phyloP scores from a whole-genome alignment of 2,113 vertebrate genomes.

The Emberiza fucata region DNA sequence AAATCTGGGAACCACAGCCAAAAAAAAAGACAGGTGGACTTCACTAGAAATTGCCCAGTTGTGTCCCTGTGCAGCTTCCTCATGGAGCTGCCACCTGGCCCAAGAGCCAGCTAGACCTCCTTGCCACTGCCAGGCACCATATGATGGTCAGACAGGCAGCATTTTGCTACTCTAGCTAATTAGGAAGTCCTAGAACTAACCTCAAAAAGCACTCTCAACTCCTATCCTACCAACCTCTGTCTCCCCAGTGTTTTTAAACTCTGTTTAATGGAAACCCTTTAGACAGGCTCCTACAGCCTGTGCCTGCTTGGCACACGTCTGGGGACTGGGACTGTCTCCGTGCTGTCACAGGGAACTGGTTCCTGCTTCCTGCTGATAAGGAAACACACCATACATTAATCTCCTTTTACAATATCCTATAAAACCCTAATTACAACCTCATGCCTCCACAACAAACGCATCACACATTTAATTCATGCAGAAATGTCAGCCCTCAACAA shows the following conservation, averaged over 20 bases:
- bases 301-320: fast-evolving
- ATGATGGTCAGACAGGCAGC: neutral
- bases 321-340: fast-evolving
- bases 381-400: neutral
- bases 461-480: neutral
- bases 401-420: neutral
- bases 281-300: neutral
- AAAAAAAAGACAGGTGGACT: neutral
- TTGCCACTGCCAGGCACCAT: neutral
- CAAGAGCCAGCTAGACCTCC: neutral
- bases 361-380: constrained; percentile 31
- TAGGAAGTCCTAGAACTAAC: neutral
- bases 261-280: neutral
- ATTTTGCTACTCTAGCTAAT: neutral
- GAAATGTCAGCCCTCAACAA: neutral
- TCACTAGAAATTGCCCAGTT: neutral
- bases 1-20: neutral
- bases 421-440: constrained; percentile 48
- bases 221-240: neutral
- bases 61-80: neutral
- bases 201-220: neutral
- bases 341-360: neutral
- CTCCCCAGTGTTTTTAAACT: neutral
- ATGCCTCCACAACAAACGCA: neutral
- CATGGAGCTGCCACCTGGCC: neutral